phyloP scores from a whole-genome alignment of 2,888 invertebrate genomes.

The Platerodrilus igneus region DNA sequence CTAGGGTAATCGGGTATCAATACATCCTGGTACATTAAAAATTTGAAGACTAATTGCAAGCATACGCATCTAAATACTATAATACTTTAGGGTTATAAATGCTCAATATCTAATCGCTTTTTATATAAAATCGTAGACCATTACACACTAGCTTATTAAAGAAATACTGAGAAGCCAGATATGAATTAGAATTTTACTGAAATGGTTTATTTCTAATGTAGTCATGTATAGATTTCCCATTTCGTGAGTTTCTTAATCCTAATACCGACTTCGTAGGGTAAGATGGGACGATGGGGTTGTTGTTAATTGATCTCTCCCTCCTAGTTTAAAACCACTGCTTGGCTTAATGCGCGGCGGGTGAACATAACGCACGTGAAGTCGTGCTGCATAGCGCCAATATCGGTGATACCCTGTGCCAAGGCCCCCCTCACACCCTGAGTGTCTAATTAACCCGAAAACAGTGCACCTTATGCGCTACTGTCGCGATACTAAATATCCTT shows the following conservation, averaged over 20 bases:
- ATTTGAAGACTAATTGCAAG: no score
- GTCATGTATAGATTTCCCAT: constrained; percentile 45
- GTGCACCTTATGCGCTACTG: constrained; percentile 43
- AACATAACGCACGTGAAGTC: constrained; percentile 39
- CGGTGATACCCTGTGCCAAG: constrained; percentile 48
- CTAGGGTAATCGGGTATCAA: no score
- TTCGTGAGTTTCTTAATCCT: constrained; percentile 43
- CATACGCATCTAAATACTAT: no score
- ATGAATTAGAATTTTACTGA: no score
- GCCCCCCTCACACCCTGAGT: constrained; percentile 32
- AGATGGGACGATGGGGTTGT: constrained; percentile 36
- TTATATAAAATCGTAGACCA: no score
- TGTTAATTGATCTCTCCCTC: constrained; percentile 44
- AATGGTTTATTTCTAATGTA: no score
- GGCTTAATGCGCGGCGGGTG: constrained; percentile 33
- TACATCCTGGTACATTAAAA: no score
- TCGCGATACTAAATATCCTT: constrained; percentile 31
- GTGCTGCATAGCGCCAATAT: constrained; percentile 46
- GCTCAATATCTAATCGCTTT: no score
- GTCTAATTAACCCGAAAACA: constrained; percentile 48
- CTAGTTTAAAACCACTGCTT: constrained; percentile 36
- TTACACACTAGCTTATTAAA: no score
- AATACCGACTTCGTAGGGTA: constrained; percentile 38
- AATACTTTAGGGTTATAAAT: no score
- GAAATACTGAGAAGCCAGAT: no score